Base-by-base conservation (phyloP, 2,113 vertebrate genomes). In the Tautogolabrus adspersus region DNA sequence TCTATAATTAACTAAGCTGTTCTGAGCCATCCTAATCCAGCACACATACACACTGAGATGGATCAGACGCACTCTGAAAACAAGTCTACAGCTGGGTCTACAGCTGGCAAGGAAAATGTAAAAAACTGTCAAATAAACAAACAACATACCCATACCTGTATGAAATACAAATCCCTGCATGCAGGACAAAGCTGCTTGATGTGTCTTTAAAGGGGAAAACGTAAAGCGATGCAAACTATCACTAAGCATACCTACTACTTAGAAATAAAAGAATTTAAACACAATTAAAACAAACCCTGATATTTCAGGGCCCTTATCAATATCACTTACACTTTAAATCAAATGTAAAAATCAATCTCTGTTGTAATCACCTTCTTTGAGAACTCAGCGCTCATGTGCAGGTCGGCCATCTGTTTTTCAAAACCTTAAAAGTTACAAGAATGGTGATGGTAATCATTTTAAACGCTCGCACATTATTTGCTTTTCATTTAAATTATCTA, bases 1-100 rank as follows among this genome's bases (percentile, higher is more conserved):
- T 91, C 94, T 94, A 94, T 94, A 94, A 94, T 94, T 94, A 95
- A 75, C 92, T 95, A 93, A 95, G 93, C 94, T 94, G 91, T 91
- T 77, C 89, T 93, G 85, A 95, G 91, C 93, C 86, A 65, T 72
- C 60, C 90, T 94, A 95, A 95, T 94, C 93, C 88, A 87, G 83
- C 70, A 85, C 83, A 85, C 87, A 91, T 82, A 83, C 70, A 89
- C 72, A 83, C 81, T 23, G 59, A 81, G 56, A 62, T 81, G 84
- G 74, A 87, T 82, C 86, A 87, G 83, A 86, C 84, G 54, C 63
- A 82, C 76, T 78, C 61, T 34, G 70, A 67, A 78, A 80, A 84
- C 70, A 51, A 34, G 78, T 49, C 73, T 63, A 11, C 76, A 61
- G 69, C 72, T 52, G 49, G 19, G 49, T 52, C 49, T 52, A 52